Evolutionary conservation across 2,888 invertebrate genomes (phyloP), one percentile per base, ranked within the genome.

Genomic region (Synanthedon vespiformis): DNA sequence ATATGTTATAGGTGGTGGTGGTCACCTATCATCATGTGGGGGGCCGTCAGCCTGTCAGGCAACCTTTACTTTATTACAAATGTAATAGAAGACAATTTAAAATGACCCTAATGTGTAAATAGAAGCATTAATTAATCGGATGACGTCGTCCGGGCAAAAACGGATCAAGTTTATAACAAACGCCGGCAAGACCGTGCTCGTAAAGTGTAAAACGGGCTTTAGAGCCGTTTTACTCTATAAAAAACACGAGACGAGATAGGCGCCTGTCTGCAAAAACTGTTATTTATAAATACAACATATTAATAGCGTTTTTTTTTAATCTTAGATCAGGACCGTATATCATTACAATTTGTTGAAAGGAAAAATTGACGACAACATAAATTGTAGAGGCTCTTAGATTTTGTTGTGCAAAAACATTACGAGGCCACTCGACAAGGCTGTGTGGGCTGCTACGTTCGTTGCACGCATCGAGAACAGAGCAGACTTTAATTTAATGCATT

Each of bases 381-480:
- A 44, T 13, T n/a, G 44, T 13, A 12, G 44, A 44, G 56, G 59
- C 62, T 70, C 67, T 72, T 73, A 67, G 62, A 61, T 64, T 61
- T 59, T 55, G 66, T 66, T 67, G 67, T 67, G 65, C 67, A 72
- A 77, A 74, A 77, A 69, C 68, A 59, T 62, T 58, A 57, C 76
- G 72, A 77, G 78, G 77, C 70, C 71, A 57, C 48, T 56, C 52
- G 54, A 50, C 64, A 64, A 71, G 65, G 65, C 34, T 34, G 34
- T 10, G 34, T 34, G 34, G 34, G 34, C 63, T 70, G 67, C 58
- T 22, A 22, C 22, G 10, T 34, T 57, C 58, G 58, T 62, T 70
- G 70, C 70, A 69, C 62, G 64, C 65, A 64, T 56, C 4, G 5
- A 13, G 10, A 16, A 13, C 6, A 49, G 2, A 22, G 18, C 12